These are phyloP conservation scores for Dicyrtomina minuta DNA, from an alignment of 2,888 invertebrate genomes.

Conservation along the genomic window DNA sequence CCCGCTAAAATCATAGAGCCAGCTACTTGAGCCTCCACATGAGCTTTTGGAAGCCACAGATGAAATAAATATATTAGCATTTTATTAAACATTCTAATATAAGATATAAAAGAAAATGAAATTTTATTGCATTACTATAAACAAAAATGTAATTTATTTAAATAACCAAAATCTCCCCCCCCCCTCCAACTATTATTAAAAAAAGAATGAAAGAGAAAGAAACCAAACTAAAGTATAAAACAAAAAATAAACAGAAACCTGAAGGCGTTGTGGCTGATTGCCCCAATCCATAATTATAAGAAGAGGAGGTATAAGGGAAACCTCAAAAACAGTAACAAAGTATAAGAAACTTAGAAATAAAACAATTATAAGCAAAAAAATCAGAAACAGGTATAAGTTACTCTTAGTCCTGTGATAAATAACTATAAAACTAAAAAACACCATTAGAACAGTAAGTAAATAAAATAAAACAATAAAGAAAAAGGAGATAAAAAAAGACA, in stretches of 20 bases:
- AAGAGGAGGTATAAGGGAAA: conserved; percentile 68
- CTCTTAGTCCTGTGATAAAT: no score
- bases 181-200: conserved; percentile 68
- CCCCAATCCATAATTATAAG: conserved; percentile 70
- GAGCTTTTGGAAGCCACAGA: conserved; percentile 72
- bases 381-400: no score
- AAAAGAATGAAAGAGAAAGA: conserved; percentile 70
- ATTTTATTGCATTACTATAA: conserved; percentile 51
- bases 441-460: no score
- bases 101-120: conserved; percentile 48
- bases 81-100: conserved; percentile 68
- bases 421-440: no score
- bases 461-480: no score
- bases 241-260: no score
- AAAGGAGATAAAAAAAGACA: no score
- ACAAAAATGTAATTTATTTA: conserved; percentile 54
- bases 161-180: no score
- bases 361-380: conserved; percentile 63
- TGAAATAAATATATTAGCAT: conserved; percentile 71
- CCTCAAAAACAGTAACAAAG: conserved; percentile 73
- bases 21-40: conserved; percentile 72
- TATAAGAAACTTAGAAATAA: conserved; percentile 64
- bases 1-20: conserved; percentile 75
- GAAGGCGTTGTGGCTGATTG: conserved; percentile 67
- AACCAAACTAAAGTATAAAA: no score